phyloP scores from a whole-genome alignment of 53 echinoderm and acorn worm genomes.

The Arbacia lixula region DNA sequence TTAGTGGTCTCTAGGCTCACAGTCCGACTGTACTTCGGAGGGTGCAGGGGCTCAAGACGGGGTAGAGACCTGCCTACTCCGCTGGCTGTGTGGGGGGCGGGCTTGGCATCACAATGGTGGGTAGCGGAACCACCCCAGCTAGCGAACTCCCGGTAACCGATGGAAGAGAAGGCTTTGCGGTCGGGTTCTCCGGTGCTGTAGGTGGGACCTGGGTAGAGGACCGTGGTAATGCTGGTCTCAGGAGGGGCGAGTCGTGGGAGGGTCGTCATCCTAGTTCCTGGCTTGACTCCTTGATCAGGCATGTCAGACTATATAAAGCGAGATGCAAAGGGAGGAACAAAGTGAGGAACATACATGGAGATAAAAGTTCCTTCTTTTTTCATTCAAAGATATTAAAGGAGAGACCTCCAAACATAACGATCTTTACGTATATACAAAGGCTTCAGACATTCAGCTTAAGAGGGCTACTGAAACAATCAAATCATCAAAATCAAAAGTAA shows the following conservation, averaged over 20 bases:
- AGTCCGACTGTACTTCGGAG: constrained; percentile 66
- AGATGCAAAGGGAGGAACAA: too few relatives aligned
- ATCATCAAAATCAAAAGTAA: too few relatives aligned
- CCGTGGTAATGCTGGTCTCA: constrained; percentile 62
- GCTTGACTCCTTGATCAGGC: constrained; percentile 3
- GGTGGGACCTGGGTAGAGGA: constrained; percentile 50
- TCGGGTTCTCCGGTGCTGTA: constrained; percentile 22
- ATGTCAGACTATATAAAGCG: neutral
- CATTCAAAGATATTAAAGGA: too few relatives aligned
- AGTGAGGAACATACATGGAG: too few relatives aligned
- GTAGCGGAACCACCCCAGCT: constrained; percentile 60
- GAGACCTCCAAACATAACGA: too few relatives aligned
- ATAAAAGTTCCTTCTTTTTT: too few relatives aligned
- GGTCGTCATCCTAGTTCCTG: constrained; percentile 64
- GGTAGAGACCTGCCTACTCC: constrained; percentile 52
- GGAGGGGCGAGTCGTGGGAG: constrained; percentile 71
- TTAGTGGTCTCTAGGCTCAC: constrained; percentile 84
- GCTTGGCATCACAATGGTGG: constrained; percentile 24
- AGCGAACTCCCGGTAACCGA: constrained; percentile 47
- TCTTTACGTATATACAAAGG: too few relatives aligned
- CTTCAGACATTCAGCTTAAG: too few relatives aligned
- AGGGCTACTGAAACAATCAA: too few relatives aligned
- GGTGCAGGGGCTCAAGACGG: constrained; percentile 80
- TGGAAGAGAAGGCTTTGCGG: constrained; percentile 59
- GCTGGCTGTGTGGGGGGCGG: constrained; percentile 29